Evolutionary conservation across 1,140 invertebrate genomes (phyloP), one percentile per base, ranked within the genome.

Genomic region (Drosophila biarmipes): DNA sequence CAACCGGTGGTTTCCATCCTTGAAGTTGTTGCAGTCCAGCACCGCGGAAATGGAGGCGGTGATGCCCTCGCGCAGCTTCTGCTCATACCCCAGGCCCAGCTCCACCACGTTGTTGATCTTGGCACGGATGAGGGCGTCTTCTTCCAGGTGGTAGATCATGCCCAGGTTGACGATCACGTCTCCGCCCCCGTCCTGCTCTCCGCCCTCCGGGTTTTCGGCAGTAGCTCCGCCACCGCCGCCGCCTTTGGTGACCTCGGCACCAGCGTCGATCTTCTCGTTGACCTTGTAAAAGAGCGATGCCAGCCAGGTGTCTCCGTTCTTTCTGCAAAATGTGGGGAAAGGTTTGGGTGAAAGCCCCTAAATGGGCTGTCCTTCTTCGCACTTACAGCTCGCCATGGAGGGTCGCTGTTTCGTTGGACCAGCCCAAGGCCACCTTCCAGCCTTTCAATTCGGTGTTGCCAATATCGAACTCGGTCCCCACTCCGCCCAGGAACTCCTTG

Each of bases 331-430:
- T n/a, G 11, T 2, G 1, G 0, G 11, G 15, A 31, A 8, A 1
- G 2, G 8, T 4, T 7, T 12, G 14, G 19, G 29, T 6, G 0
- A n/a, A n/a, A 12, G 1, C 21, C 7, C 19, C 10, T n/a, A 11
- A 14, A 4, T 24, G 2, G 8, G 12, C 2, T 11, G 14, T 10
- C 12, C 6, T 5, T 0, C 2, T 4, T 6, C 1, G 1, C 2
- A 71, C 85, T 80, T 68, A 89, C 84, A 84, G 12, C 63, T 89
- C 84, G 3, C 12, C 76, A 35, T 84, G 84, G 1, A 90, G 6
- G 15, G 73, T 73, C n/a, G 57, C 51, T 1, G 43, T 15, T 2
- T 89, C 84, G 19, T 89, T 71, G 6, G 31, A 7, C 64, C 66
- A 89, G 14, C 84, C 84, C 11, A 89, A 24, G 0, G 84, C 79